phyloP scores from a whole-genome alignment of 2,797 vertebrate genomes.

The Siniperca obscura region DNA sequence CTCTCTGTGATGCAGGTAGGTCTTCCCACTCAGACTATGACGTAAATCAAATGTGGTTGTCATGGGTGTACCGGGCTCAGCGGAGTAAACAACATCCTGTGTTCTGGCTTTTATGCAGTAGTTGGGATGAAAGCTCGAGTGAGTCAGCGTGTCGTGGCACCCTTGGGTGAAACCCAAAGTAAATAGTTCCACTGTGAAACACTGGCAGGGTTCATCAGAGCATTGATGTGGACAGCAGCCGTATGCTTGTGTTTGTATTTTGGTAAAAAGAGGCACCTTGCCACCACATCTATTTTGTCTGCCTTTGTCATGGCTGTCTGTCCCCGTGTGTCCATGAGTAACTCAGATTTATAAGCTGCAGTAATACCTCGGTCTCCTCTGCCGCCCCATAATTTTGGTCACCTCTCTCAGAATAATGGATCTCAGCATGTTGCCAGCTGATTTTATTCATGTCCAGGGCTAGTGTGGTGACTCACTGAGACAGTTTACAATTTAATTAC shows the following conservation, averaged over 20 bases:
- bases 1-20: not conserved
- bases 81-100: slow-evolving; percentile 34
- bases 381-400: not conserved
- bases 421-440: slow-evolving; percentile 39
- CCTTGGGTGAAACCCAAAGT: slow-evolving; percentile 47
- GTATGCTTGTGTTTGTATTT: slow-evolving; percentile 19
- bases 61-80: not conserved
- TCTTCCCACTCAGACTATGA: slow-evolving; percentile 1
- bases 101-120: slow-evolving; percentile 32
- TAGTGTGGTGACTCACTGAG: slow-evolving; percentile 37
- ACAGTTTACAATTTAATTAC: slow-evolving; percentile 54
- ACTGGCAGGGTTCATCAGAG: slow-evolving; percentile 27
- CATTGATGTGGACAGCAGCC: slow-evolving; percentile 25
- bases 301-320: not conserved
- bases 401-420: slow-evolving; percentile 44
- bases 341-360: slow-evolving; percentile 34
- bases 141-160: slow-evolving; percentile 40
- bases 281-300: not conserved
- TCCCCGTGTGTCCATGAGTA: slow-evolving; percentile 1
- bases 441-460: slow-evolving; percentile 49
- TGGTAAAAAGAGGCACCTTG: not conserved
- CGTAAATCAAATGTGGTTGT: slow-evolving; percentile 25
- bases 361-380: slow-evolving; percentile 11
- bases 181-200: slow-evolving; percentile 25
- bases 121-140: slow-evolving; percentile 29